A percentile compares a stretch with the other conserved stretches of the same genome.
phyloP scores from a whole-genome alignment of 2,797 vertebrate species.

The Botia almorhae region DNA sequence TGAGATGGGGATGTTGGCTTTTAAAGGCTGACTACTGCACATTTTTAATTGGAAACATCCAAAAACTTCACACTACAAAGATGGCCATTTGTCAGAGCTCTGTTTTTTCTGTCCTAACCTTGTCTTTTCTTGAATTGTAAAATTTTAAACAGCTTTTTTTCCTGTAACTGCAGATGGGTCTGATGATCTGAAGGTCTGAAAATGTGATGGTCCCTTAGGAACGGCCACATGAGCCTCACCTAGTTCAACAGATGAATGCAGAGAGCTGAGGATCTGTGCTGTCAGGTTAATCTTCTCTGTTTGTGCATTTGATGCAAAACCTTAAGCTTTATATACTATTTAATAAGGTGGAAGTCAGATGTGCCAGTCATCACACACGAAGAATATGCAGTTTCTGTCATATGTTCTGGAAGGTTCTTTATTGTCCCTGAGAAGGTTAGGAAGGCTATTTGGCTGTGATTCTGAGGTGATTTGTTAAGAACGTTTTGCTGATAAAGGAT shows the following conservation, averaged over 20 bases:
- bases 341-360: slow-evolving; percentile 22
- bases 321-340: slow-evolving; percentile 38
- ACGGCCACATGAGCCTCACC: neutral
- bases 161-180: no score
- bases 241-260: slow-evolving; percentile 35
- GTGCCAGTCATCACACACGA: slow-evolving; percentile 24
- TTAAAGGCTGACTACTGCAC: no score
- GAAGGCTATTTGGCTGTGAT: neutral
- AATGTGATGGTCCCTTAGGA: neutral
- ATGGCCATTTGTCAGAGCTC: neutral
- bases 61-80: neutral
- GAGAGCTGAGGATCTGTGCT: neutral
- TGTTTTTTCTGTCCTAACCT: slow-evolving; percentile 3
- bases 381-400: neutral
- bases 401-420: neutral
- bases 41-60: no score
- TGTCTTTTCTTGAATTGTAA: neutral
- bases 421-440: no score
- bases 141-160: neutral
- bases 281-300: neutral
- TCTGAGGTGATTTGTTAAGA: neutral
- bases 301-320: no score
- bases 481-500: neutral
- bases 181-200: no score
- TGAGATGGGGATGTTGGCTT: no score